Conservation (phyloP, 2,888 invertebrate genomes). For the Tipula confusa region DNA sequence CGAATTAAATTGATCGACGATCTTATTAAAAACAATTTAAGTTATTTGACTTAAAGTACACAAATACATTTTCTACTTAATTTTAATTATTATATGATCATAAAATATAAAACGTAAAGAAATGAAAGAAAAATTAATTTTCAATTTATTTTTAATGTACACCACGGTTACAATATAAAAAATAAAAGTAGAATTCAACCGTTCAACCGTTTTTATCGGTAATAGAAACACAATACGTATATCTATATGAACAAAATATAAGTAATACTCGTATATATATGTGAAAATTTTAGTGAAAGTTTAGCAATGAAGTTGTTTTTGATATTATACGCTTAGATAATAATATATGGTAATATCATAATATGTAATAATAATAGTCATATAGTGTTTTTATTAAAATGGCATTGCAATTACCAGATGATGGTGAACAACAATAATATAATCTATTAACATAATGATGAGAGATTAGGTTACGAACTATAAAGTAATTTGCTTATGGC, state of each 20-base stretch:
- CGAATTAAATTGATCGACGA: neutral
- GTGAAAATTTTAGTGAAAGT: neutral
- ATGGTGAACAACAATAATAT: neutral
- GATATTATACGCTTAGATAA: neutral
- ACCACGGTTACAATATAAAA: neutral
- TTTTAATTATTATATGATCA: neutral
- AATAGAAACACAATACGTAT: slow-evolving; percentile 3
- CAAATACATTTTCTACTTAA: neutral
- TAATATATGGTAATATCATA: neutral
- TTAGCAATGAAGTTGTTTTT: neutral
- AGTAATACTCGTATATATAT: neutral
- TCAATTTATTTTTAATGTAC: neutral
- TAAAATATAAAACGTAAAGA: neutral
- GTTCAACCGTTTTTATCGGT: neutral
- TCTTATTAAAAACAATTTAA: neutral
- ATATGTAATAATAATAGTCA: neutral
- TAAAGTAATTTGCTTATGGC: neutral
- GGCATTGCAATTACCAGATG: neutral
- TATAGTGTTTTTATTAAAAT: slow-evolving; percentile 14
- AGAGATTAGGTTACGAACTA: neutral
- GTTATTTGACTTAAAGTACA: neutral
- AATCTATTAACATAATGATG: neutral
- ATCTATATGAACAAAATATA: neutral
- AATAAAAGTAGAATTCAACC: slow-evolving; percentile 15
- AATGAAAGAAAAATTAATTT: neutral